Conservation (phyloP, 92 coral and sea anemone species). For the Virgularia gustaviana region DNA sequence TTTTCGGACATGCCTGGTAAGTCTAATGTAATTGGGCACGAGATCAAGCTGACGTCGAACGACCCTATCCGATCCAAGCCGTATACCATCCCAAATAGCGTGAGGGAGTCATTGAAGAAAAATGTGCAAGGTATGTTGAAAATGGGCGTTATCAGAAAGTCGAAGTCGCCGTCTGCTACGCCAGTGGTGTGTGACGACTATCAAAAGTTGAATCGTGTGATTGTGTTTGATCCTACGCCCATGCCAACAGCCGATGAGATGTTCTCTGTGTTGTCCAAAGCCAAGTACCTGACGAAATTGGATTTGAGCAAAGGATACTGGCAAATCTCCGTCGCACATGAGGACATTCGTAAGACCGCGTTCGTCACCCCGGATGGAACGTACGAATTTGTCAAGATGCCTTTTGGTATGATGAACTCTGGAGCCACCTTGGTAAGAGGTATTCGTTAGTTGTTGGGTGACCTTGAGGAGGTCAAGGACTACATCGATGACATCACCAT, state of each 20-base stretch:
- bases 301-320: conserved; percentile 42
- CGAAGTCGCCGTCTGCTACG: conserved; percentile 48
- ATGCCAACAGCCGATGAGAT: conserved; percentile 40
- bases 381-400: conserved; percentile 40
- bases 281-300: conserved; percentile 11
- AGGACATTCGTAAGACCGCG: conserved; percentile 36
- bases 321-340: conserved; percentile 38
- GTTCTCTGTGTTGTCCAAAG: conserved; percentile 17
- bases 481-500: conserved; percentile 32
- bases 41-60: conserved; percentile 36
- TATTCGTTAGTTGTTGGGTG: conserved; percentile 41
- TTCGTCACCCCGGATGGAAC: conserved; percentile 34
- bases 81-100: conserved; percentile 42
- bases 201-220: conserved; percentile 44
- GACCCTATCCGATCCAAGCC: conserved; percentile 51
- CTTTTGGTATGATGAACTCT: conserved; percentile 41
- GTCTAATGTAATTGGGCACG: conserved; percentile 38
- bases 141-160: conserved; percentile 52
- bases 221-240: conserved; percentile 50
- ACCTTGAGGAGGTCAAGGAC: conserved; percentile 17
- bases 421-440: conserved; percentile 47
- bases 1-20: conserved; percentile 51
- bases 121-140: conserved; percentile 45
- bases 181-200: conserved; percentile 58
- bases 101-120: conserved; percentile 47